A percentile compares a stretch with the other conserved stretches of the same genome.
Conservation (phyloP, 1,140 invertebrate species). For the Gonatopus flavifemur region DNA sequence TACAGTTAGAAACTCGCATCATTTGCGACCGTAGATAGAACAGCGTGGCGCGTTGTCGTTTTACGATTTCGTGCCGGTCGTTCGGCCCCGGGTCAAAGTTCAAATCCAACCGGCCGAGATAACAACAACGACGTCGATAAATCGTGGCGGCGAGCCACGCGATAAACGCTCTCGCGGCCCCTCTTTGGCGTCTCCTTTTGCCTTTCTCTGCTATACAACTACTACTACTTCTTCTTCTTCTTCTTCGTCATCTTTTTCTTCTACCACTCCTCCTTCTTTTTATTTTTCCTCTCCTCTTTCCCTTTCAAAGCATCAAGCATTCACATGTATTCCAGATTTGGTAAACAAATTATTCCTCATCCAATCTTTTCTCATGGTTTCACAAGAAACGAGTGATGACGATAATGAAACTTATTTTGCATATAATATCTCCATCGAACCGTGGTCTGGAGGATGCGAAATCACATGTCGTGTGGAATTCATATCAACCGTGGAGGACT, state of each 20-base stretch:
- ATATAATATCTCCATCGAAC: no score
- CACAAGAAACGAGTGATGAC: constrained; percentile 26
- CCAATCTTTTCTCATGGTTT: constrained; percentile 18
- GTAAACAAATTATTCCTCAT: constrained; percentile 34
- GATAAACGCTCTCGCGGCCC: constrained; percentile 37
- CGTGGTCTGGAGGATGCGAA: no score
- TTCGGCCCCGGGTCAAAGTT: constrained; percentile 29
- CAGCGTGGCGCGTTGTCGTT: constrained; percentile 6
- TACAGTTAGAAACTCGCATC: no score
- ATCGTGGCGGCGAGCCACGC: constrained; percentile 32
- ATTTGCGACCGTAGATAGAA: constrained; percentile 4
- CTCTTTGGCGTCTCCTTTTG: neutral
- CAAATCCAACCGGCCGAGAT: constrained; percentile 34
- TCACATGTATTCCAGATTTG: constrained; percentile 31
- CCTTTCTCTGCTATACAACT: no score
- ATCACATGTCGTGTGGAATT: no score
- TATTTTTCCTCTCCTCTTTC: constrained; percentile 15
- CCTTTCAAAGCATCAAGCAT: constrained; percentile 22
- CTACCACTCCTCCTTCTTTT: constrained; percentile 9
- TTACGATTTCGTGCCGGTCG: constrained; percentile 25
- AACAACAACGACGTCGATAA: constrained; percentile 32
- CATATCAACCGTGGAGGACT: no score
- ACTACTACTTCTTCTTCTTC: constrained; percentile 16
- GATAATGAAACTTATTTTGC: no score
- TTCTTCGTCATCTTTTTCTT: constrained; percentile 15